These are phyloP conservation scores for Drosophila macrospina DNA, from an alignment of 2,888 invertebrate species.

Conservation along the genomic window DNA sequence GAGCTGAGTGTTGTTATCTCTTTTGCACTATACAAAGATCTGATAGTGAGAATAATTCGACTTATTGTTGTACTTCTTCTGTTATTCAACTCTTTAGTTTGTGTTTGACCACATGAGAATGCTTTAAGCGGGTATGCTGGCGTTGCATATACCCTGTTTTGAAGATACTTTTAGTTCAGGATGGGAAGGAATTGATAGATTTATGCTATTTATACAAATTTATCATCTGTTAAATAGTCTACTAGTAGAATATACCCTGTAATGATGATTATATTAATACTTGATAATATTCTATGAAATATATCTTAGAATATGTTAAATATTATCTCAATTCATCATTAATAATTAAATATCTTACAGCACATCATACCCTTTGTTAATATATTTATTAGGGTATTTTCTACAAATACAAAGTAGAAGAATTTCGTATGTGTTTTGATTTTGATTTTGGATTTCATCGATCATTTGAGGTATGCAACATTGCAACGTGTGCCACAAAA, in stretches of 20 bases:
- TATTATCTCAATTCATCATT: too few relatives aligned
- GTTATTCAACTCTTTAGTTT: neutral
- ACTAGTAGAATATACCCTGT: too few relatives aligned
- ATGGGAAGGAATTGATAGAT: neutral
- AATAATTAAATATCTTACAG: neutral
- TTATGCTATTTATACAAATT: too few relatives aligned
- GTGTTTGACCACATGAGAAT: too few relatives aligned
- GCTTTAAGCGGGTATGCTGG: neutral
- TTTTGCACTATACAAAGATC: constrained; percentile 2
- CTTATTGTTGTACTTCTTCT: neutral
- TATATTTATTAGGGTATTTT: neutral
- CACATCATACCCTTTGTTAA: neutral
- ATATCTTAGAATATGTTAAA: too few relatives aligned
- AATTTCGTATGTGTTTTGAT: constrained; percentile 17
- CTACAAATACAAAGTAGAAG: neutral
- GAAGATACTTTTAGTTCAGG: neutral
- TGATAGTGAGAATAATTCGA: neutral
- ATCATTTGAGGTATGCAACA: constrained; percentile 25
- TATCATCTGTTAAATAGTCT: too few relatives aligned
- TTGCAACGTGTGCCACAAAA: constrained; percentile 50
- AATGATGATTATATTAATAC: too few relatives aligned
- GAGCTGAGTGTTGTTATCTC: neutral
- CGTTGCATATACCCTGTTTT: neutral
- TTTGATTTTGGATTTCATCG: constrained; percentile 22
- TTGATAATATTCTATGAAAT: too few relatives aligned